Base-by-base conservation (phyloP, 2,888 invertebrate species). In the Matsumyia berberina region DNA sequence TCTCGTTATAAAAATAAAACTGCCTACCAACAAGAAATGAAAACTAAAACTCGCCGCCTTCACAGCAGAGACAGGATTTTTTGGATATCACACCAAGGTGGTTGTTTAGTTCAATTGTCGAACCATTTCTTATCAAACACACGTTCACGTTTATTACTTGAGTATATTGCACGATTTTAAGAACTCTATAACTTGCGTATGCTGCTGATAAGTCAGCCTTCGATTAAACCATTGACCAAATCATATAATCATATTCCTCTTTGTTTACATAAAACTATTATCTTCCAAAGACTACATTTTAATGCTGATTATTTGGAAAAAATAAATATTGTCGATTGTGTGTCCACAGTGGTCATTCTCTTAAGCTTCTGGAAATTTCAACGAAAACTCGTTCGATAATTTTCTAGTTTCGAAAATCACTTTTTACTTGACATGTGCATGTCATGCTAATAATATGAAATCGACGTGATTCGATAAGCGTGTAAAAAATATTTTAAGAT, bases 101-200 rank as follows among this genome's bases (percentile, higher is more conserved):
- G 19, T 6, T 46, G 15, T 46, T 17, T 7, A 5, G 5, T 19
- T 46, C 42, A 42, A 15, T 42, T 9, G 24, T 19, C 11, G 51
- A 29, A 12, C 12, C 6, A n/a, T 55, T 19, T 53, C 24, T 55
- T 55, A 55, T 55, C 55, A 17, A 37, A 17, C 11, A 35, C 35
- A 55, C 35, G 55, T 17, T 55, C 55, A 55, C 55, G 55, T 55
- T 55, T 55, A 55, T 35, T 55, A 19, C 17, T 35, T 15, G 12
- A 53, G 9, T 12, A 12, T 31, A 33, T 8, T 5, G 17, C 51
- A 51, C 51, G 29, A 8, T 51, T 51, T 31, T 12, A 29, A n/a
- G 8, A 51, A 51, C 12, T 51, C 12, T 29, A 31, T 31, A 49
- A 29, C 49, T 6, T 17, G 19, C 19, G 5, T 46, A 9, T 46